Percentiles rank a stretch among this genome's conserved stretches.
phyloP scores from a whole-genome alignment of 2,888 invertebrate genomes.

The Leptothorax acervorum region DNA sequence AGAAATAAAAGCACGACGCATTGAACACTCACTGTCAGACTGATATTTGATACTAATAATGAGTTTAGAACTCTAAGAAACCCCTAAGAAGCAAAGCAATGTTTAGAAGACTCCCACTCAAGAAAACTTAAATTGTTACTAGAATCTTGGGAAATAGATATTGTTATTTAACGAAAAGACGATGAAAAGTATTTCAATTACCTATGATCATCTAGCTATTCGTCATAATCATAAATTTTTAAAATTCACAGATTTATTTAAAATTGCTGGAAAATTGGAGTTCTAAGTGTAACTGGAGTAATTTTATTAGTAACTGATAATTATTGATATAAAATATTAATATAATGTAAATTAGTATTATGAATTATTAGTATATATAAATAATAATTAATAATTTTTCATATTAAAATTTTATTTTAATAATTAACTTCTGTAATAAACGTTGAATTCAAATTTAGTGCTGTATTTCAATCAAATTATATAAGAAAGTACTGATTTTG shows the following conservation, averaged over 20 bases:
- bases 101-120: not conserved
- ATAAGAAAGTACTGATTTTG: not conserved
- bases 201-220: not conserved
- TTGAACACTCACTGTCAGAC: not conserved
- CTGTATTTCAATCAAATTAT: not conserved
- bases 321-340: not conserved
- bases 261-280: not conserved
- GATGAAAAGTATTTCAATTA: not conserved
- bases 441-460: not conserved
- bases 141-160: not conserved
- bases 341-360: not conserved
- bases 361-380: not conserved
- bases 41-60: not conserved
- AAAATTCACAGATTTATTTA: not conserved
- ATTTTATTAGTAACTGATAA: not conserved
- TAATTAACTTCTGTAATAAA: not conserved
- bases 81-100: not conserved
- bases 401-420: not conserved
- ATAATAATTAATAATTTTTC: not conserved
- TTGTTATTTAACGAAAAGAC: not conserved
- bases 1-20: conserved; percentile 26
- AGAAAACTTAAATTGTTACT: not conserved
- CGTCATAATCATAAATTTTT: not conserved
- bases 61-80: not conserved
- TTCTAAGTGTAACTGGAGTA: not conserved